These are phyloP conservation scores for Alentia gelatinosa DNA, from an alignment of 2,888 invertebrate species.

Conservation along the genomic window DNA sequence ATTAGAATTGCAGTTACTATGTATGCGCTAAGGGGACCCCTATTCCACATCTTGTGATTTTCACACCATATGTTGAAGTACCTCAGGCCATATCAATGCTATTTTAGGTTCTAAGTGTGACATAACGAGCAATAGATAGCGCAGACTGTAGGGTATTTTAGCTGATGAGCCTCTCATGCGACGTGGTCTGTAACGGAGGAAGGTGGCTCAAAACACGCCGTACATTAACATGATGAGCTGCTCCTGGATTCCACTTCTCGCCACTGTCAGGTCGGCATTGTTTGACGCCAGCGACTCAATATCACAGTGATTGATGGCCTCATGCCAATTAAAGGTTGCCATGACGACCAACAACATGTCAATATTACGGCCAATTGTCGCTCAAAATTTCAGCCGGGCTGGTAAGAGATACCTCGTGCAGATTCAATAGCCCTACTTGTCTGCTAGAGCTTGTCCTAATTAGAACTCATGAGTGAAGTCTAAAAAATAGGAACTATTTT, in stretches of 20 bases:
- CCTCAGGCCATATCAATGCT: no score
- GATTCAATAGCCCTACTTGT: background rate
- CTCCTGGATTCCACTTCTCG: background rate
- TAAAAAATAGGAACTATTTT: background rate
- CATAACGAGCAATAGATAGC: no score
- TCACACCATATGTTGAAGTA: no score
- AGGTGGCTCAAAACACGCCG: no score
- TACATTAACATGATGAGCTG: background rate
- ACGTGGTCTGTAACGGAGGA: no score
- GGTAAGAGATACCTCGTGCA: background rate
- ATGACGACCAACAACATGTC: constrained; percentile 30
- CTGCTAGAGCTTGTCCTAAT: background rate
- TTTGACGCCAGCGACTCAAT: background rate
- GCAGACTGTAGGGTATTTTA: no score
- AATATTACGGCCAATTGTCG: background rate
- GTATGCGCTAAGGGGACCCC: no score
- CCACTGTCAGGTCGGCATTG: background rate
- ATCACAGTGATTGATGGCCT: constrained; percentile 15
- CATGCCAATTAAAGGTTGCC: constrained; percentile 25
- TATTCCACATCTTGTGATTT: no score
- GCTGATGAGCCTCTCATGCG: no score
- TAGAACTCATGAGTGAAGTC: background rate
- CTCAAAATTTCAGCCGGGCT: background rate
- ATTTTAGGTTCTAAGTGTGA: no score
- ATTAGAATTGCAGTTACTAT: no score